Evolutionary conservation across 1,140 invertebrate species (phyloP), one percentile per base, ranked within the genome.

Genomic region (Aphaenogaster rudis): DNA sequence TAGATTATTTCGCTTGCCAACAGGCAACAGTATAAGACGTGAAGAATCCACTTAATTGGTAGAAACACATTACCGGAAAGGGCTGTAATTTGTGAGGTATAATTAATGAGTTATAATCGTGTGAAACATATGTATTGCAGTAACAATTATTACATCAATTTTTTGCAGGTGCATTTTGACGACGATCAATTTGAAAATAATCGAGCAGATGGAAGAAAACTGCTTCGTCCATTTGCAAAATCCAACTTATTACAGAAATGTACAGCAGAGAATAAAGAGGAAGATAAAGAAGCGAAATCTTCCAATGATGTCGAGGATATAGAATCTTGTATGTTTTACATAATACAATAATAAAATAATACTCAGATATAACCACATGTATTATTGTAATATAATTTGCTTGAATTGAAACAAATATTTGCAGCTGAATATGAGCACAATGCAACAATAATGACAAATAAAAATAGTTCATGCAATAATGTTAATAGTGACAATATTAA

Each of bases 71-170:
- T 54, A 9, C 0, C 50, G 5, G 9, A 21, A 33, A 57, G 3
- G 2, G 71, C 50, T 42, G 33, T 21, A 13, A 57, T 76, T 57
- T 76, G 71, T 76, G 52, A 76, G 36, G 52, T 71, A 67, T 52
- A 72, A 17, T 72, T 72, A 72, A 72, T 72, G 15, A 72, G 28
- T 69, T 45, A 39, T 67, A 67, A 67, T 45, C 11, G 9, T 67
- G 66, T 67, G 13, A 67, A 42, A 67, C 39, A 42, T 45, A 4
- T 67, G n/a, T 67, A 67, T 21, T 67, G 3, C 2, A 21, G 17
- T 1, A 71, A 33, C 36, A 63, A 63, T 63, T 36, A 63, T 33
- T 61, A 28, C 54, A 36, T 63, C 11, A 13, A 63, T 28, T 28
- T 63, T 33, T 63, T 63, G 1, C 13, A 63, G 9, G 61, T 63